Evolutionary conservation across 2,113 vertebrate genomes (phyloP).

Genomic region (Hippocampus guttulatus): DNA sequence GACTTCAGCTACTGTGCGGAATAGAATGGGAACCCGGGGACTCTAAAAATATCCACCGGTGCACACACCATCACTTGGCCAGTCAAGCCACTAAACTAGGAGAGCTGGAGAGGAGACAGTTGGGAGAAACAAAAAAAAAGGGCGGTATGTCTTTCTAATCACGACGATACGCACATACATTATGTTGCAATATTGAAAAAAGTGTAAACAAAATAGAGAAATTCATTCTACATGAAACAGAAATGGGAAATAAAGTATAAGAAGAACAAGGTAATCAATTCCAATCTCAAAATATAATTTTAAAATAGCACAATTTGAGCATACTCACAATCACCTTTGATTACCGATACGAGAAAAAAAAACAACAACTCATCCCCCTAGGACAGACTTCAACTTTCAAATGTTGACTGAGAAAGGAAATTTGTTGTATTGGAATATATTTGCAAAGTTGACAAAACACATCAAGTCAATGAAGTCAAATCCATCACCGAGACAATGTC

Average conservation of each 20-base stretch:
- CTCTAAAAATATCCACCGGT: conserved; percentile 51
- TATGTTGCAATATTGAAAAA: neutral
- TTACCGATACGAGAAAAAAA: neutral
- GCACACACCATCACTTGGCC: conserved; percentile 39
- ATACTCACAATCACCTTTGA: no score
- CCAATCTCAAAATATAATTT: neutral
- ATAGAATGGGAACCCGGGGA: conserved; percentile 21
- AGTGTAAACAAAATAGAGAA: neutral
- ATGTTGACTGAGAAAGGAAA: no score
- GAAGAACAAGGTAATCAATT: neutral
- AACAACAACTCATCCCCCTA: neutral
- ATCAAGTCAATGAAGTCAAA: neutral
- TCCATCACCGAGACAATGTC: neutral
- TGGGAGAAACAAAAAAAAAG: neutral
- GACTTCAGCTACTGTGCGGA: conserved; percentile 15
- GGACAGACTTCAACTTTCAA: neutral
- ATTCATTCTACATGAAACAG: neutral
- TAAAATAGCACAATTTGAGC: no score
- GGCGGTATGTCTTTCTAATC: neutral
- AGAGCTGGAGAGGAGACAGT: neutral
- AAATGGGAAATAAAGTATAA: neutral
- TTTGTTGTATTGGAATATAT: neutral
- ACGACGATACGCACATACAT: neutral
- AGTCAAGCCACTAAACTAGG: conserved; percentile 5
- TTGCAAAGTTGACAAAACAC: neutral